Base-by-base conservation (phyloP, 2,113 vertebrate species). In the Sapajus apella region DNA sequence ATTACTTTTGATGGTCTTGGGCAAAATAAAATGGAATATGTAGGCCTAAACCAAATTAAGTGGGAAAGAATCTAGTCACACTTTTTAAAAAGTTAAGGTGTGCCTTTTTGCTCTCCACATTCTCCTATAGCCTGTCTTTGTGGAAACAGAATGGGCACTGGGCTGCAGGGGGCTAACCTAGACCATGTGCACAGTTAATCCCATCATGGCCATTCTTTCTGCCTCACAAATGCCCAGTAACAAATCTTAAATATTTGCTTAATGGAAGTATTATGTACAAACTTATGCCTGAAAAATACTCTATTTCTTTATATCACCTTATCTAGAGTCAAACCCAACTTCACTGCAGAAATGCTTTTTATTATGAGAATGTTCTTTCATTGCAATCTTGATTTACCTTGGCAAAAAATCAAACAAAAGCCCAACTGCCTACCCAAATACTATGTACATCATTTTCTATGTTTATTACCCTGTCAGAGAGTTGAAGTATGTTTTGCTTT, bases 11-110 rank as follows among this genome's bases (percentile, higher is more conserved):
- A 97, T 73, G 5, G 11, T 50, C n/a, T 91, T 61, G 16, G 1
- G 86, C 68, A 90, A 21, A 91, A 90, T 61, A 90, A 81, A 77
- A 76, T 95, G 4, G 70, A 90, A 97, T 92, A 35, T 80, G 2
- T 73, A 80, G 61, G 8, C 50, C 56, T 88, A 35, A 95, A 90
- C 94, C 20, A 72, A 89, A 83, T 35, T 73, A 72, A 84, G 18
- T 68, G 37, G 18, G 3, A 21, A 75, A 95, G 47, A 45, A 92
- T 52, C 77, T 64, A 45, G 23, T 55, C 25, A 66, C 14, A 50
- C 20, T 52, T 40, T 77, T 83, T 91, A 32, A 73, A 85, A 58
- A 47, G 77, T 45, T 17, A 68, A 45, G 81, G 25, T 10, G 5
- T 66, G 21, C n/a, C 18, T 64, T 52, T 23, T 11, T 43, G 23